Evolutionary conservation across 2,797 vertebrate genomes (phyloP).

Genomic region (Sciaenops ocellatus): DNA sequence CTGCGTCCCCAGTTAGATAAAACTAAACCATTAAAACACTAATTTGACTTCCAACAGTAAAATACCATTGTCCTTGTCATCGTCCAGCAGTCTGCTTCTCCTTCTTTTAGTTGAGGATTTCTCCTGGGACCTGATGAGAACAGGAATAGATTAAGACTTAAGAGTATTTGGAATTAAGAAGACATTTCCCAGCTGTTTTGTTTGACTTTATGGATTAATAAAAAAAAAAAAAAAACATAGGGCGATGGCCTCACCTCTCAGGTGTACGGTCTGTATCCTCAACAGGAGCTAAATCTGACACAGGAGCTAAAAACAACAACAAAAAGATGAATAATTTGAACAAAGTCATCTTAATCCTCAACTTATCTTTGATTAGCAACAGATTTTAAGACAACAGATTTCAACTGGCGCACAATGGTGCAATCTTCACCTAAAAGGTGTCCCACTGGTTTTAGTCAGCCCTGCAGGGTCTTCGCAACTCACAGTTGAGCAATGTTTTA

Average conservation of each 20-base stretch:
- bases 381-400: background rate
- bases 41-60: background rate
- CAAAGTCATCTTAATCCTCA: background rate
- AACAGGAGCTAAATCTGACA: slow-evolving; percentile 45
- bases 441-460: background rate
- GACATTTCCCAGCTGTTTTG: background rate
- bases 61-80: slow-evolving; percentile 76
- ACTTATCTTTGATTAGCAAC: background rate
- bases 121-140: slow-evolving; percentile 63
- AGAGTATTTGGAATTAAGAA: slow-evolving; percentile 15
- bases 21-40: background rate
- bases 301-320: slow-evolving; percentile 36
- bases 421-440: background rate
- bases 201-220: slow-evolving; percentile 21
- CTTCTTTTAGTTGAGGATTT: slow-evolving; percentile 82
- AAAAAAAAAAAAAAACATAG: background rate
- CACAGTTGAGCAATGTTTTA: background rate
- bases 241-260: slow-evolving; percentile 67
- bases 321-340: background rate
- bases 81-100: slow-evolving; percentile 81
- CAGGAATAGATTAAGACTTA: slow-evolving; percentile 27
- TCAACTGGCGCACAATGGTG: background rate
- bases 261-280: slow-evolving; percentile 20
- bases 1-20: background rate
- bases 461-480: background rate